Evolutionary conservation across 1,140 invertebrate genomes (phyloP).

Genomic region (Sitophilus oryzae): DNA sequence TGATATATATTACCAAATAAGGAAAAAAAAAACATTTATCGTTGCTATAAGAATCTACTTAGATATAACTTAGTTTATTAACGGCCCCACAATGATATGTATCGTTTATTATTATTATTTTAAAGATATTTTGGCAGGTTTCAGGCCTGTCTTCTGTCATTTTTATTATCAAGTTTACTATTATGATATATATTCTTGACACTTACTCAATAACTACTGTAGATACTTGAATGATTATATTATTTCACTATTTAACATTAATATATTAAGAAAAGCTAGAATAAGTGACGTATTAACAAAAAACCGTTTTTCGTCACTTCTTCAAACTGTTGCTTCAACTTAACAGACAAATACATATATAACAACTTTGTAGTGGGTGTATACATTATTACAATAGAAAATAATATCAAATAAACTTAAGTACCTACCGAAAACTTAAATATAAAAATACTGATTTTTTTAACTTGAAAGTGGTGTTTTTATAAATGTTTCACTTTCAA

Average conservation of each 20-base stretch:
- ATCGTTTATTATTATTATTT: conserved; percentile 11
- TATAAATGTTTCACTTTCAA: conserved; percentile 23
- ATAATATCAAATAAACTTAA: conserved; percentile 1
- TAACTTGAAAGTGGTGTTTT: conserved; percentile 16
- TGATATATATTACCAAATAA: no score
- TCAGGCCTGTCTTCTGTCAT: conserved; percentile 10
- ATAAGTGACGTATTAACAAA: no score
- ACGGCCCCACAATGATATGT: conserved; percentile 23
- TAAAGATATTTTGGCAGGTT: conserved; percentile 7
- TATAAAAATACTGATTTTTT: conserved; percentile 7
- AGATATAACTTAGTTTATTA: conserved; percentile 16
- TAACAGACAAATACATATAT: no score
- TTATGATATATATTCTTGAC: no score
- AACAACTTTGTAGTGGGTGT: no score
- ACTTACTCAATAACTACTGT: no score
- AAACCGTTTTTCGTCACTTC: no score
- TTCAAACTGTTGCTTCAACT: no score
- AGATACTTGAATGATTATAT: no score
- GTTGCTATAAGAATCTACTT: conserved; percentile 6
- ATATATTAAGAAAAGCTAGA: no score
- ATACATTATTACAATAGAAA: no score
- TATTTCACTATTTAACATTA: no score
- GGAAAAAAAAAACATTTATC: conserved; percentile 6
- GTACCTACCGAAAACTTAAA: conserved; percentile 2
- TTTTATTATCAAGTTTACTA: conserved; percentile 2